Evolutionary conservation across 1,140 invertebrate species (phyloP).

Genomic region (Pentalonia nigronervosa): DNA sequence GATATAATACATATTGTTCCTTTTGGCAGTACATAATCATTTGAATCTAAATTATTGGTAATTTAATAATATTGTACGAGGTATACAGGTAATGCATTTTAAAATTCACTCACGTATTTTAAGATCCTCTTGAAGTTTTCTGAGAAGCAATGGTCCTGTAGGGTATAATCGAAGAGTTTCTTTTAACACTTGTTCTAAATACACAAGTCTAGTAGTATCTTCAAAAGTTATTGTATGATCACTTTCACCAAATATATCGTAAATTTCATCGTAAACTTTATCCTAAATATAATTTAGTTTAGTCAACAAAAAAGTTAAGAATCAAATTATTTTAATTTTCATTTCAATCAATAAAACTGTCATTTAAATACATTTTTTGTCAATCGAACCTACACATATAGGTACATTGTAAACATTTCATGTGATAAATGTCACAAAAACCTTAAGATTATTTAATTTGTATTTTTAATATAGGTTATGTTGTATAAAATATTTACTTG

Average conservation of each 20-base stretch:
- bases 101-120: conserved; percentile 61
- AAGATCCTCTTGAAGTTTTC: conserved; percentile 68
- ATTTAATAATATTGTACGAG: neutral
- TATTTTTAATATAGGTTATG: too few relatives aligned
- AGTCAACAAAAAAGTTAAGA: too few relatives aligned
- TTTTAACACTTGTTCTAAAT: conserved; percentile 60
- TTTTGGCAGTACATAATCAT: conserved; percentile 65
- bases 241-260: conserved; percentile 66
- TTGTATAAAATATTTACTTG: conserved; percentile 63
- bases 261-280: conserved; percentile 64
- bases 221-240: conserved; percentile 66
- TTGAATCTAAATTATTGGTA: neutral
- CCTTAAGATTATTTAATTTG: too few relatives aligned
- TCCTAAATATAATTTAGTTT: conserved; percentile 60
- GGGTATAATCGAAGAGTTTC: conserved; percentile 64
- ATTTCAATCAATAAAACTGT: too few relatives aligned
- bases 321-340: too few relatives aligned
- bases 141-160: conserved; percentile 70
- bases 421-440: too few relatives aligned
- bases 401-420: too few relatives aligned
- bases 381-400: too few relatives aligned
- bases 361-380: too few relatives aligned
- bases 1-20: conserved; percentile 75
- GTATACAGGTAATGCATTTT: neutral
- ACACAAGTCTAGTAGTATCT: conserved; percentile 65